These are phyloP conservation scores for Grantiella picta DNA, from an alignment of 2,113 vertebrate genomes.

Conservation along the genomic window DNA sequence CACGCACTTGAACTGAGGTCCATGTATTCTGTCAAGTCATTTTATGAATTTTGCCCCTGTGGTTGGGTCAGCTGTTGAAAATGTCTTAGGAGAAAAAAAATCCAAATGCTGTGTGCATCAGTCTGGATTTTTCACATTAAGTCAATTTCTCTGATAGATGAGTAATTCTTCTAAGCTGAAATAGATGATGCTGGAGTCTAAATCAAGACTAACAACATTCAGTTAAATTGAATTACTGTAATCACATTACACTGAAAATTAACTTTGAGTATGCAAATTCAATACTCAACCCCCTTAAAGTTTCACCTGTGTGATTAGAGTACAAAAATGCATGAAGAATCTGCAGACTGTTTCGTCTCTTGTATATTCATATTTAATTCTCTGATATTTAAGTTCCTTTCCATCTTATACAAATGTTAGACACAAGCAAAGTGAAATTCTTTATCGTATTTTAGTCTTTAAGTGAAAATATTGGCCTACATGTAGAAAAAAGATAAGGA, in stretches of 20 bases:
- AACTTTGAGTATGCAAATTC: slow-evolving; percentile 26
- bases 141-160: background rate
- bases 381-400: background rate
- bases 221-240: slow-evolving; percentile 38
- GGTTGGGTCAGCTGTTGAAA: background rate
- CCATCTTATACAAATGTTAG: background rate
- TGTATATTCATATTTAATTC: background rate
- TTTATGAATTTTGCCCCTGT: background rate
- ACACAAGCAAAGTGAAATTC: background rate
- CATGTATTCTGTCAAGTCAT: background rate
- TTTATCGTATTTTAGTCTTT: background rate
- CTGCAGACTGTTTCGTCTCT: background rate
- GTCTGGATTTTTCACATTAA: background rate
- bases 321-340: background rate
- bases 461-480: background rate
- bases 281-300: background rate
- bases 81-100: background rate
- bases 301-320: slow-evolving; percentile 25
- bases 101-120: background rate
- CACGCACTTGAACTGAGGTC: background rate
- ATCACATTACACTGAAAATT: slow-evolving; percentile 7
- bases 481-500: background rate
- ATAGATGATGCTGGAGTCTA: background rate
- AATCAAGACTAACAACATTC: slow-evolving; percentile 33
- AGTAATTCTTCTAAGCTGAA: slow-evolving; percentile 9